Conservation (phyloP, 1,140 invertebrate genomes). For the Plodia interpunctella region DNA sequence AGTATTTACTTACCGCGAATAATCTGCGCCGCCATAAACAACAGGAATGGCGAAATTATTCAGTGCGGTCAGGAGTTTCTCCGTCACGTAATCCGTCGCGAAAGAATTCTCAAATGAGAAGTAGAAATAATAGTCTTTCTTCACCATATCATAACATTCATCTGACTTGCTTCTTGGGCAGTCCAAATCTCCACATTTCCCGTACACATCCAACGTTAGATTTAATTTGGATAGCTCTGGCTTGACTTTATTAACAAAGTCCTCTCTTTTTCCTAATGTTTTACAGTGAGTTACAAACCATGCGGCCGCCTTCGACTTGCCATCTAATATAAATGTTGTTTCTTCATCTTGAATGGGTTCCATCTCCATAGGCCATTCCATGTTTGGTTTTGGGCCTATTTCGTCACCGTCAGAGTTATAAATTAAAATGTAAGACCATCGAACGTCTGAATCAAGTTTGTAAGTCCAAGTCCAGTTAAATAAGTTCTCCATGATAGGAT, state of each 20-base stretch:
- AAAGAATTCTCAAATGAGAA: conserved; percentile 83
- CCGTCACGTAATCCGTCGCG: conserved; percentile 81
- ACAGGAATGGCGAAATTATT: conserved; percentile 72
- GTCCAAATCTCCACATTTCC: conserved; percentile 72
- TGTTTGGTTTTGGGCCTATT: conserved; percentile 44
- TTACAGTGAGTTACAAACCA: conserved; percentile 81
- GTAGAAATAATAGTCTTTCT: conserved; percentile 81
- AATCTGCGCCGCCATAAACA: conserved; percentile 74
- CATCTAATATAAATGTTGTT: conserved; percentile 32
- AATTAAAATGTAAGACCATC: conserved; percentile 73
- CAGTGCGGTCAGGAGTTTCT: conserved; percentile 78
- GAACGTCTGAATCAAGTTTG: conserved; percentile 80
- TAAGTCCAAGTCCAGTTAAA: conserved; percentile 84
- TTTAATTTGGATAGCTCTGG: conserved; percentile 63
- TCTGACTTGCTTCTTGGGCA: conserved; percentile 31
- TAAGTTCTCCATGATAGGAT: conserved; percentile 39
- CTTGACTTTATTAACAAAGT: conserved; percentile 76
- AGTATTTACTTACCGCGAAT: conserved; percentile 37
- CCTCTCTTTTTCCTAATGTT: conserved; percentile 68
- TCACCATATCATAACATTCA: conserved; percentile 60
- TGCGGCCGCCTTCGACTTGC: conserved; percentile 56
- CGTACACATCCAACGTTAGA: conserved; percentile 80
- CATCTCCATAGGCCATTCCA: conserved; percentile 43
- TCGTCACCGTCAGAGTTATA: conserved; percentile 40
- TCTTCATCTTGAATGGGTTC: conserved; percentile 29